phyloP scores from a whole-genome alignment of 2,797 vertebrate species.

The Pampus argenteus region DNA sequence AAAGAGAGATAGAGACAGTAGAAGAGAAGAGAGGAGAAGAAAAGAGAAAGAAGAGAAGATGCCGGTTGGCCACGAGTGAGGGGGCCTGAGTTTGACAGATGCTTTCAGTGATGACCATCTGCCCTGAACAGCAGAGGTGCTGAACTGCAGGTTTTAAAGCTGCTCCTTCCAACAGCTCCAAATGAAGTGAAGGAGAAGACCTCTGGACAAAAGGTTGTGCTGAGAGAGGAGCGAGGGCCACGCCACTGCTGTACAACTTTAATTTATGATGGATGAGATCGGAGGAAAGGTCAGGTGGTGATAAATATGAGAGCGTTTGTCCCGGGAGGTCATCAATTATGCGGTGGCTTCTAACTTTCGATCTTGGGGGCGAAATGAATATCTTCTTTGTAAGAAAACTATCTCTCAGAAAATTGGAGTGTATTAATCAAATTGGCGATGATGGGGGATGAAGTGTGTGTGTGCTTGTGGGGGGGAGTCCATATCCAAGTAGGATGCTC shows the following conservation, averaged over 20 bases:
- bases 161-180: conserved; percentile 82
- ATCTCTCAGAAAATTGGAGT: conserved; percentile 86
- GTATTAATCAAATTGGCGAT: conserved; percentile 84
- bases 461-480: conserved; percentile 41
- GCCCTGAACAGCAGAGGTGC: conserved; percentile 88
- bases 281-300: conserved; percentile 93
- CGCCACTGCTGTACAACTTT: conserved; percentile 92
- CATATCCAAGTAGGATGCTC: conserved; percentile 61
- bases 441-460: conserved; percentile 23
- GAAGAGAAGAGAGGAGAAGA: conserved; percentile 53
- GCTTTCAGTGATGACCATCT: conserved; percentile 86
- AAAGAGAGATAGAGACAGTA: conserved; percentile 38
- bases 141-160: conserved; percentile 84
- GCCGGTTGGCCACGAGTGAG: conserved; percentile 74
- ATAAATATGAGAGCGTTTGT: conserved; percentile 90
- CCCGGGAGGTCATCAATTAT: conserved; percentile 93
- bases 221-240: conserved; percentile 85
- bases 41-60: conserved; percentile 48
- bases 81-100: conserved; percentile 87
- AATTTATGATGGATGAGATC: conserved; percentile 96
- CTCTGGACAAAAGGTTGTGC: conserved; percentile 91
- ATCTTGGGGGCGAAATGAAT: conserved; percentile 87
- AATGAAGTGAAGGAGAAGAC: conserved; percentile 86
- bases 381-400: conserved; percentile 86
- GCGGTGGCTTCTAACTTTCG: conserved; percentile 88